Evolutionary conservation across 1,140 invertebrate genomes (phyloP), one percentile per base, ranked within the genome.

Genomic region (Euwallacea similis): DNA sequence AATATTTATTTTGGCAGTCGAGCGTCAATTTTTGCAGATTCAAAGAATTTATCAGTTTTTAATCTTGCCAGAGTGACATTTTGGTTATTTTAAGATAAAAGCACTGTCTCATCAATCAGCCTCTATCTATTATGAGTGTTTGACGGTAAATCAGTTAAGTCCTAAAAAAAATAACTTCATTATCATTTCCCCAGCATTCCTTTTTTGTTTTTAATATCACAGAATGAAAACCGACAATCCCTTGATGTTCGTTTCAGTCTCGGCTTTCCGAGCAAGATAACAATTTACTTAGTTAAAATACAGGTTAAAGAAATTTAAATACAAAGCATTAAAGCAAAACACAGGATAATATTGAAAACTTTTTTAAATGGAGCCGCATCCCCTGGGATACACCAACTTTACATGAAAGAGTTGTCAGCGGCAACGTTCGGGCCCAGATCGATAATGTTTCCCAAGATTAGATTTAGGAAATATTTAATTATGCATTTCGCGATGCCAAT

Each of bases 351-450:
- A 72, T 76, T 75, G 73, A 75, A 76, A 78, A 78, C 71, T 78
- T 78, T 75, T 66, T 71, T 76, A 74, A 73, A 77, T 33, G 21
- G 4, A 33, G 21, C 21, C 21, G 21, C 69, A 72, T 77, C 76
- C 76, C 76, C 67, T 64, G 66, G 76, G 75, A 74, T 56, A 69
- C 73, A 74, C 69, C 74, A 77, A 79, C 69, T 77, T 79, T 77
- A 75, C 74, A 74, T 75, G 78, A 79, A 79, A 78, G 78, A 78
- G 78, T 79, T 79, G 78, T 79, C 78, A 78, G 77, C 77, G 65
- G 69, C 75, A 76, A 77, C 73, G 75, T 76, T 74, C 72, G 70
- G 70, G 7, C 13, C 73, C 75, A 73, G 71, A 77, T 77, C 77
- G 75, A 78, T 78, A 76, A 61, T 61, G 46, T 13, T 50, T 47